A percentile compares a stretch with the other conserved stretches of the same genome.
Evolutionary conservation across 2,888 invertebrate genomes (phyloP).

Genomic region (Agrotis puta): DNA sequence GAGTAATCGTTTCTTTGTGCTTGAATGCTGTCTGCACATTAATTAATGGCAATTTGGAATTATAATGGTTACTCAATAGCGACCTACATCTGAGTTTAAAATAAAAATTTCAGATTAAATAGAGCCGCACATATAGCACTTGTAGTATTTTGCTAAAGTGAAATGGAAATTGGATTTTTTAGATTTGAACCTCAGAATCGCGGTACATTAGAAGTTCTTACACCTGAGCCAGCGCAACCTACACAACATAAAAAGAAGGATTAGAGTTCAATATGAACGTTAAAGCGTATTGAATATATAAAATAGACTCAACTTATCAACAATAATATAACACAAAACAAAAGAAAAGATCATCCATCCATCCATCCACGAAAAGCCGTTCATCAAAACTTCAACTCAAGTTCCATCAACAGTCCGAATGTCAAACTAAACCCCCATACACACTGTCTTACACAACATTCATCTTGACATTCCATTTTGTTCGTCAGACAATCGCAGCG

Average conservation of each 20-base stretch:
- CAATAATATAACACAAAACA: constrained; percentile 58
- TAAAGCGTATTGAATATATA: too few species aligned
- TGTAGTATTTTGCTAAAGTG: background rate
- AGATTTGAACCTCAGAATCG: background rate
- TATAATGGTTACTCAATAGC: constrained; percentile 28
- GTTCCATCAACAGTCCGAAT: constrained; percentile 79
- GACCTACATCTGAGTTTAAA: background rate
- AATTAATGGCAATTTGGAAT: constrained; percentile 40
- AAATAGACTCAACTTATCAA: background rate
- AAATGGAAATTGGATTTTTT: too few species aligned
- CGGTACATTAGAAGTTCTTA: too few species aligned
- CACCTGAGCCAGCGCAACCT: too few species aligned
- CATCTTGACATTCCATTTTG: constrained; percentile 90
- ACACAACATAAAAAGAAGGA: too few species aligned
- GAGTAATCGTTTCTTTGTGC: constrained; percentile 33
- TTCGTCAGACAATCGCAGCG: constrained; percentile 81
- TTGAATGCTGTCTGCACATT: constrained; percentile 16
- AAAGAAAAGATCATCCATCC: constrained; percentile 71
- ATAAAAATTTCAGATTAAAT: background rate
- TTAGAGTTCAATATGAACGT: too few species aligned
- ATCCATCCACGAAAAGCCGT: constrained; percentile 68
- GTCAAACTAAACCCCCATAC: constrained; percentile 76
- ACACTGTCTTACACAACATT: constrained; percentile 81
- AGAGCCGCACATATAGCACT: background rate
- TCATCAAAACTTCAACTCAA: constrained; percentile 75